Base-by-base conservation (phyloP, 1,140 invertebrate genomes). In the Saccostrea cuccullata region DNA sequence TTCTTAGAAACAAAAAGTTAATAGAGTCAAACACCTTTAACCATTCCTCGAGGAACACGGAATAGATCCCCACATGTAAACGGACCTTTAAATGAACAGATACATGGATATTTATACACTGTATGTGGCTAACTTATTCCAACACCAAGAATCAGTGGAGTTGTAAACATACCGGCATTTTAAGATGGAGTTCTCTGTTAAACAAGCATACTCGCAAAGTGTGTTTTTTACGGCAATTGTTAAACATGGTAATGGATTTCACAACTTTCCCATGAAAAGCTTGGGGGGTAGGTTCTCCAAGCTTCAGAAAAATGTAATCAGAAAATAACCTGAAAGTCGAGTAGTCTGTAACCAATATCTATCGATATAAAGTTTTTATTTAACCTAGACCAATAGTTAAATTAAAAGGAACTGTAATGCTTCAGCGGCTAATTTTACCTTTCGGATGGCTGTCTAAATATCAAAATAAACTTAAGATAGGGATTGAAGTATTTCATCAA, bases 1-100 rank as follows among this genome's bases (percentile, higher is more conserved):
- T 98, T 94, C 95, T 98, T 97, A 83, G 97, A 97, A 93, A 97
- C 23, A 91, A 86, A 13, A 93, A 86, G 77, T 92, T 92, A 64
- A 91, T 64, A 58, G 89, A 86, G n/a, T 91, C 90, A 58, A 93
- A 93, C 55, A 92, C 91, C 56, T 88, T 90, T 13, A 92, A 36
- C 92, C 92, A 93, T 83, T 92, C 92, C 67, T 88, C 84, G 8
- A 93, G 83, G 64, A 90, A 93, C 4, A 92, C 85, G 17, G 90
- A 90, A 86, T 92, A 93, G 5, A 93, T 70, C 77, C 93, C 89
- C 17, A 92, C 86, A 58, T 89, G 87, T 20, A 92, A 36, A 67
- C 90, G 84, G 17, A 90, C 90, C 92, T 92, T 84, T 5, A 85
- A 84, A 58, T 36, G 67, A 87, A 82, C 47, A 9, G 47, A 47